Base-by-base conservation (phyloP, 2,888 invertebrate species). In the Coecobrya sp. region DNA sequence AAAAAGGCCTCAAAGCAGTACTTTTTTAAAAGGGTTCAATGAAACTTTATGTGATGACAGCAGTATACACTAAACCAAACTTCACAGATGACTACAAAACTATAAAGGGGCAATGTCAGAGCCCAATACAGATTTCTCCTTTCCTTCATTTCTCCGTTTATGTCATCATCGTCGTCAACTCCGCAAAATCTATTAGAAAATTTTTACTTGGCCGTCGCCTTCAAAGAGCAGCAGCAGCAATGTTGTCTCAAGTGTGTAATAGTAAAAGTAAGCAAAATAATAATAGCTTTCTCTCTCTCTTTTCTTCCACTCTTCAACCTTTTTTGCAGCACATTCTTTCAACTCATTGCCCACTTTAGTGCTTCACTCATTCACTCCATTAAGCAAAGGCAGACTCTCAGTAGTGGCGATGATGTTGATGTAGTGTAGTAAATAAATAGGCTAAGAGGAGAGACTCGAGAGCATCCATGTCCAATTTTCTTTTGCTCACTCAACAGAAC, bases 401-500 rank as follows among this genome's bases (percentile, higher is more conserved):
- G n/a, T n/a, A 68, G 45, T 76, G 13, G 49, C 16, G 22, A 13
- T 13, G 49, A 11, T 70, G n/a, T n/a, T n/a, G 19, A 25, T 68
- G 73, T 36, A 19, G 49, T 45, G 45, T 42, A 52, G 81, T 81
- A 30, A 42, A 55, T 81, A 55, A 55, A 81, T 81, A 81, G 30
- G 55, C 86, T 62, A 42, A 81, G 84, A 59, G 19, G 42, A 65
- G 86, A 13, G 49, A 11, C 76, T 52, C 30, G 27, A 87, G 76
- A 87, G 86, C 76, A 79, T 79, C 87, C 87, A 70, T 79, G 87
- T 87, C 76, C 87, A 87, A 87, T 79, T 87, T 62, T 87, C 87
- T 87, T 87, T 49, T 62, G n/a, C 55, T 86, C 45, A 22, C 22
- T 76, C 76, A 79, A n/a, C 49, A 52, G 55, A 11, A 27, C 8